These are phyloP conservation scores for Venturia canescens DNA, from an alignment of 1,140 invertebrate species.

Conservation along the genomic window DNA sequence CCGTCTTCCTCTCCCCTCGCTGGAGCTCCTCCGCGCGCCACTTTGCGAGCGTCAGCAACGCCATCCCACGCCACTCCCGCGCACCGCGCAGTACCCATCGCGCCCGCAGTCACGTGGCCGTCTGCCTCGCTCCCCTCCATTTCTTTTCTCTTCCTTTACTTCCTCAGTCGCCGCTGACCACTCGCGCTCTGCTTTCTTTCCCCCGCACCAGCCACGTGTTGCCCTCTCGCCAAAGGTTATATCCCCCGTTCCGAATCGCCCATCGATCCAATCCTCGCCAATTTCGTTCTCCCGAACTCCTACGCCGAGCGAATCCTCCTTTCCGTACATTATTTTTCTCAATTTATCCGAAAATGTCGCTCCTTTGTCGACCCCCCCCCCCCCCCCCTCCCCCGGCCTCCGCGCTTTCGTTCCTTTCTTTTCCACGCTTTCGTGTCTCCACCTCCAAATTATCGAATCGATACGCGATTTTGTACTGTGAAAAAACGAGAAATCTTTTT, in stretches of 20 bases:
- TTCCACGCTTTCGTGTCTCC: too few relatives aligned
- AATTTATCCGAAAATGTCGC: too few relatives aligned
- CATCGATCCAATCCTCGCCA: constrained; percentile 8
- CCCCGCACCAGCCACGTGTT: constrained; percentile 48
- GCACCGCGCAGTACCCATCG: constrained; percentile 31
- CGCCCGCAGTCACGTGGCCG: constrained; percentile 46
- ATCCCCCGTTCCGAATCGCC: constrained; percentile 4
- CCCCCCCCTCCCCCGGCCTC: too few relatives aligned
- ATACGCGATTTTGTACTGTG: too few relatives aligned
- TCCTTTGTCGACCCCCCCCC: too few relatives aligned
- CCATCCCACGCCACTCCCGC: background rate
- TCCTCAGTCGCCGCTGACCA: background rate
- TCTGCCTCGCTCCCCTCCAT: constrained; percentile 47
- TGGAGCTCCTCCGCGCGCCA: background rate
- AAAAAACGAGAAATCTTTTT: too few relatives aligned
- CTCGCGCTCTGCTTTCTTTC: background rate
- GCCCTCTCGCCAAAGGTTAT: constrained; percentile 33
- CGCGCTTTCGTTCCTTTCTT: too few relatives aligned
- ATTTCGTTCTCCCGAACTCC: constrained; percentile 13
- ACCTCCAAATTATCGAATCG: too few relatives aligned
- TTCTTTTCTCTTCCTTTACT: constrained; percentile 47
- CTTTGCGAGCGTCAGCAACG: background rate
- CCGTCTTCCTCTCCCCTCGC: background rate
- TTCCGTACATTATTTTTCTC: too few relatives aligned
- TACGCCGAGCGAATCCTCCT: background rate